Evolutionary conservation across 2,113 vertebrate species (phyloP).

Genomic region (Paracyprichromis sp.): DNA sequence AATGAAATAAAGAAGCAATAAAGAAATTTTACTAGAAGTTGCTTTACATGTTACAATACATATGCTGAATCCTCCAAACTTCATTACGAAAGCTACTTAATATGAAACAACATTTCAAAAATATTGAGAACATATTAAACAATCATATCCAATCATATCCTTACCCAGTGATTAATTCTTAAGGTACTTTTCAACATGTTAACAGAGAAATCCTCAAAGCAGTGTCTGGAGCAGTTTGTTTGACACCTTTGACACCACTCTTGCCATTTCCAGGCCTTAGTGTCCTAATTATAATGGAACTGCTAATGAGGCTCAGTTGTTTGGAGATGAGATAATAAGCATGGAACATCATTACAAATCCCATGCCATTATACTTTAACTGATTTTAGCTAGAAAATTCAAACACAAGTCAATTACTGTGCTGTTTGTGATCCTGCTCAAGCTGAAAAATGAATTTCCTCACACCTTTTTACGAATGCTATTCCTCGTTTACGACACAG

Average conservation of each 20-base stretch:
- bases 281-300: constrained; percentile 12
- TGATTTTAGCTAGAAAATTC: not conserved
- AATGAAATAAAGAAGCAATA: not conserved
- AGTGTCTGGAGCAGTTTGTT: not conserved
- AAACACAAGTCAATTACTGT: constrained; percentile 49
- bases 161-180: not conserved
- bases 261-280: not conserved
- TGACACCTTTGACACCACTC: not conserved
- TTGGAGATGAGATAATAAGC: constrained; percentile 32
- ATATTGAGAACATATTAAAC: not conserved
- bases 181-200: not conserved
- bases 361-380: not conserved
- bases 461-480: constrained; percentile 26
- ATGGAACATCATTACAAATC: constrained; percentile 7
- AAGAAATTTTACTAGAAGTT: constrained; percentile 16
- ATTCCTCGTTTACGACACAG: constrained; percentile 50
- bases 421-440: constrained; percentile 60
- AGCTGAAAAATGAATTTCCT: constrained; percentile 66
- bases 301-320: constrained; percentile 16
- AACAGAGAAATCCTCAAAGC: not conserved
- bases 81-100: constrained; percentile 26
- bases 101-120: not conserved
- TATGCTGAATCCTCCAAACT: constrained; percentile 1
- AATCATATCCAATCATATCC: not conserved
- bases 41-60: not conserved